phyloP scores from a whole-genome alignment of 2,888 invertebrate genomes.

The Ormyrus pomaceus region DNA sequence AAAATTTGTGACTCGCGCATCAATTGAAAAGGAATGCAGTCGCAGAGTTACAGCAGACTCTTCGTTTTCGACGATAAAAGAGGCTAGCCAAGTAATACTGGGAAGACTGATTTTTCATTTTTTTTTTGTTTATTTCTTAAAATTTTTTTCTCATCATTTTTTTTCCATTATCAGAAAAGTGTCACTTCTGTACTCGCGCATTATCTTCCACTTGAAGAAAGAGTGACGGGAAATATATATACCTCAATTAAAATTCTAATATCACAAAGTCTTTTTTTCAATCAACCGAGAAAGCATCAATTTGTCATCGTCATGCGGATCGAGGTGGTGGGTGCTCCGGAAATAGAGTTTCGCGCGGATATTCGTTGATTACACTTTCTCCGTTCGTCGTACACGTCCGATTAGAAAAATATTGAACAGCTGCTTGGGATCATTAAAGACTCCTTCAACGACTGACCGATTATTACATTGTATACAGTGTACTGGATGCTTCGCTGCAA shows the following conservation, averaged over 20 bases:
- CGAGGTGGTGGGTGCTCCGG: slow-evolving; percentile 29
- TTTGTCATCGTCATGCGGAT: slow-evolving; percentile 45
- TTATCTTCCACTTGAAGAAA: slow-evolving; percentile 51
- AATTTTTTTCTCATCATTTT: slow-evolving; percentile 45
- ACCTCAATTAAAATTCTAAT: slow-evolving; percentile 59
- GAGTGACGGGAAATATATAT: slow-evolving; percentile 44
- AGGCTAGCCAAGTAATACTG: slow-evolving; percentile 54
- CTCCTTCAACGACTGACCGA: slow-evolving; percentile 31
- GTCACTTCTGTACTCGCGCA: slow-evolving; percentile 49
- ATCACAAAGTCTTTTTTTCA: slow-evolving; percentile 58
- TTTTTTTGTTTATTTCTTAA: slow-evolving; percentile 26
- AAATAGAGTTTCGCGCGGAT: slow-evolving; percentile 48
- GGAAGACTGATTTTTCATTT: slow-evolving; percentile 60
- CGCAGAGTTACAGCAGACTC: slow-evolving; percentile 39
- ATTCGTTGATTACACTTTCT: slow-evolving; percentile 58
- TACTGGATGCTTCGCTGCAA: slow-evolving; percentile 29
- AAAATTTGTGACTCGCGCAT: slow-evolving; percentile 36
- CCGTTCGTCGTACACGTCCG: slow-evolving; percentile 49
- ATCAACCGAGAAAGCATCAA: slow-evolving; percentile 51
- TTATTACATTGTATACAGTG: slow-evolving; percentile 11
- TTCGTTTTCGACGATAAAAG: slow-evolving; percentile 27
- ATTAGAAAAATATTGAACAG: slow-evolving; percentile 56
- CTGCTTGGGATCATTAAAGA: slow-evolving; percentile 50
- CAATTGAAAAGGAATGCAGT: slow-evolving; percentile 49
- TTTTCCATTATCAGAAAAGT: slow-evolving; percentile 51